These are phyloP conservation scores for Platichthys stellatus DNA, from an alignment of 2,113 vertebrate genomes.

Conservation along the genomic window DNA sequence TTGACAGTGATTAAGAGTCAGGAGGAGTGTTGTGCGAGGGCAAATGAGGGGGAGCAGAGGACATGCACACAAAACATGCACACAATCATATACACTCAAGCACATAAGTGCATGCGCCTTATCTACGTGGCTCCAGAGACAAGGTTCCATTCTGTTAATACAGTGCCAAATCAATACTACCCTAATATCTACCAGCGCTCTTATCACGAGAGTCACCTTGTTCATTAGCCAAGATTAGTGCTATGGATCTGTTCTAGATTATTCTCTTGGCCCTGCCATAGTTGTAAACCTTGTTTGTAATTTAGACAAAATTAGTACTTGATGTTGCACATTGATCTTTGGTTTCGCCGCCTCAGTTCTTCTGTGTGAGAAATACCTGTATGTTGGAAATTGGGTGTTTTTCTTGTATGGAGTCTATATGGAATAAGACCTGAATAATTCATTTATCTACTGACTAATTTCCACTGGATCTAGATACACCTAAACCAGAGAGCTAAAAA, in stretches of 20 bases:
- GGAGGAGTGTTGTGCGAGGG: constrained; percentile 46
- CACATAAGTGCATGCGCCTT: constrained; percentile 1
- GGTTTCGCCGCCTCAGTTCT: constrained; percentile 42
- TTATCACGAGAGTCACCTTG: constrained; percentile 77
- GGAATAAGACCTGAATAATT: neutral
- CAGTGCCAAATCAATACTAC: constrained; percentile 66
- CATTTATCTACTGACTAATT: constrained; percentile 13
- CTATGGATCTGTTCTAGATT: constrained; percentile 65
- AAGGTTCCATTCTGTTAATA: constrained; percentile 55
- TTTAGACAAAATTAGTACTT: constrained; percentile 69
- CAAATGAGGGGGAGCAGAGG: constrained; percentile 15
- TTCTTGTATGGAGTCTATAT: constrained; percentile 23
- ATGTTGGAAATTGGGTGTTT: constrained; percentile 50
- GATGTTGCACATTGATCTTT: constrained; percentile 71
- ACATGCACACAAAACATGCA: constrained; percentile 6
- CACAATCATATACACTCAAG: neutral
- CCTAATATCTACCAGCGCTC: constrained; percentile 62
- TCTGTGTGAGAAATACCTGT: constrained; percentile 43
- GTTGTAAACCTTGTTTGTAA: constrained; percentile 66
- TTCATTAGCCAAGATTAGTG: constrained; percentile 75
- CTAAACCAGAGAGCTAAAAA: too few relatives aligned
- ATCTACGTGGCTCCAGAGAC: constrained; percentile 40
- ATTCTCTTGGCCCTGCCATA: constrained; percentile 58
- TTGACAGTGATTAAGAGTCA: constrained; percentile 67
- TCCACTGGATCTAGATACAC: neutral